phyloP scores from a whole-genome alignment of 2,888 invertebrate species.

The Laspeyria flexula region DNA sequence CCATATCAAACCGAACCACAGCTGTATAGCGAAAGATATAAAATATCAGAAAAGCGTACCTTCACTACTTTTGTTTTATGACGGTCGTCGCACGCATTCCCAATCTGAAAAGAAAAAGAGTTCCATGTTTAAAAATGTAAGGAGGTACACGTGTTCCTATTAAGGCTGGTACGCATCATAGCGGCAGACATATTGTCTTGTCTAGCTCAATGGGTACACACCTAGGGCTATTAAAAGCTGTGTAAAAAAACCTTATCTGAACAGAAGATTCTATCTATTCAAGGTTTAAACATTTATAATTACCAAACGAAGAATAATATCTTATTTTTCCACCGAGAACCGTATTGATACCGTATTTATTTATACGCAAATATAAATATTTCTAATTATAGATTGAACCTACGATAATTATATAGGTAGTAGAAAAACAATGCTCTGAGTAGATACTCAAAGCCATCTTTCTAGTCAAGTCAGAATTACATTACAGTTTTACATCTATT shows the following conservation, averaged over 20 bases:
- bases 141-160: not conserved
- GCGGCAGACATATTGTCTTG: not conserved
- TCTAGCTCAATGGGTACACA: not conserved
- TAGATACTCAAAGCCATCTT: too few species aligned
- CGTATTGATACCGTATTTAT: too few species aligned
- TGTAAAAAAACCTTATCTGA: not conserved
- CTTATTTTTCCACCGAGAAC: too few species aligned
- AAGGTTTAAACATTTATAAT: too few species aligned
- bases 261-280: too few species aligned
- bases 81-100: conserved; percentile 44
- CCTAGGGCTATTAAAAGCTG: not conserved
- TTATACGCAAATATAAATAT: too few species aligned
- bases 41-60: conserved; percentile 38
- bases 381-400: too few species aligned
- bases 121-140: not conserved
- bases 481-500: too few species aligned
- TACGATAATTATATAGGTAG: too few species aligned
- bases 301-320: too few species aligned
- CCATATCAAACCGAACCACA: not conserved
- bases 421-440: too few species aligned
- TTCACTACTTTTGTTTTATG: conserved; percentile 55
- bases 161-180: not conserved
- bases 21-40: not conserved
- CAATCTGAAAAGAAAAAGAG: conserved; percentile 46
- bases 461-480: too few species aligned